Percentiles rank a stretch among this genome's conserved stretches.
Evolutionary conservation across 2,797 vertebrate genomes (phyloP).

Genomic region (Gila robusta): DNA sequence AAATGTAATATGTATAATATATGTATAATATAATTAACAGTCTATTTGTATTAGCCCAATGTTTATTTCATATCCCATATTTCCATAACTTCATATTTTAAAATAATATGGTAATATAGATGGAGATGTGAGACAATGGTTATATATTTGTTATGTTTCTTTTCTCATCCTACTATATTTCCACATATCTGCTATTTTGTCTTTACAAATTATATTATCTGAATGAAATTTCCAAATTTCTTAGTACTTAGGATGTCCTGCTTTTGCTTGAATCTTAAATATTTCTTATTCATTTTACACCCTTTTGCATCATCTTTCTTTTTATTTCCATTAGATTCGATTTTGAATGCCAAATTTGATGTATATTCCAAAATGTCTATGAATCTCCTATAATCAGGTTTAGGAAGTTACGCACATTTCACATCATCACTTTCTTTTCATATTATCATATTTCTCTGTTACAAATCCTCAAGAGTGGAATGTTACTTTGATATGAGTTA

Average conservation of each 20-base stretch:
- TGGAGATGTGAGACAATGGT: not conserved
- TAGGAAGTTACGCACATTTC: slow-evolving; percentile 15
- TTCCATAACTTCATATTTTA: not conserved
- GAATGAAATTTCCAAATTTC: not conserved
- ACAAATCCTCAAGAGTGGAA: slow-evolving; percentile 30
- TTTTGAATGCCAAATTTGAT: not conserved
- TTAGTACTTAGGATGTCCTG: not conserved
- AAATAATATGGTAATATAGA: not conserved
- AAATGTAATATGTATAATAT: not conserved
- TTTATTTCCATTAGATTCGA: not conserved
- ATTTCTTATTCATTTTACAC: not conserved
- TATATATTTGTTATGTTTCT: too few species aligned
- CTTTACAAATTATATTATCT: not conserved
- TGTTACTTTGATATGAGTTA: slow-evolving; percentile 41
- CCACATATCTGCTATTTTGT: not conserved
- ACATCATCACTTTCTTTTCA: slow-evolving; percentile 28
- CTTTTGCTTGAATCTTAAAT: not conserved
- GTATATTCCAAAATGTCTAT: not conserved
- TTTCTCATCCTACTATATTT: not conserved
- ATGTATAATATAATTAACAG: not conserved
- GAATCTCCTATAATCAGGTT: slow-evolving; percentile 19
- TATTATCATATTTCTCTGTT: slow-evolving; percentile 18
- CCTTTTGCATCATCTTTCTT: not conserved
- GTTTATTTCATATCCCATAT: not conserved
- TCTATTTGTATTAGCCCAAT: not conserved